Conservation (phyloP, 2,113 vertebrate species). For the Amphiprion ocellaris region DNA sequence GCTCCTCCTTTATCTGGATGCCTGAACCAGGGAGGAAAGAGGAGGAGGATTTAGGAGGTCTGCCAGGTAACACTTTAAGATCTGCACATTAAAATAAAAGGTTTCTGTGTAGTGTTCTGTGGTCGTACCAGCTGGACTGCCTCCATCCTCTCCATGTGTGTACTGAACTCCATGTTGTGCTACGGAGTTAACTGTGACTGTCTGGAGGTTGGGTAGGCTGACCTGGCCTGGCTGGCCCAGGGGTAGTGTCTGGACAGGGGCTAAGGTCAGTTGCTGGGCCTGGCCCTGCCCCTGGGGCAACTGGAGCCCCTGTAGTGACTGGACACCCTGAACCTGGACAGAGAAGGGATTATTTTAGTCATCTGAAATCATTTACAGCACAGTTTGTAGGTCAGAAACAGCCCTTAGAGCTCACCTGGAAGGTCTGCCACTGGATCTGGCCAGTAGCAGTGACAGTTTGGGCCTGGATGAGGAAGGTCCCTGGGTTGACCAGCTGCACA, state of each 20-base stretch:
- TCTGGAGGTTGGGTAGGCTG: constrained; percentile 97
- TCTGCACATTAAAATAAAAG: not conserved
- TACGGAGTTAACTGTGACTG: constrained; percentile 97
- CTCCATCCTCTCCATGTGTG: constrained; percentile 78
- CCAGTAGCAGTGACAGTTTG: constrained; percentile 97
- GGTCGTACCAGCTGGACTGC: constrained; percentile 90
- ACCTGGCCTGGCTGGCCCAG: constrained; percentile 93
- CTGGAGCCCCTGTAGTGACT: constrained; percentile 98
- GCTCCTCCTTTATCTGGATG: constrained; percentile 98
- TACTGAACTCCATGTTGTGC: constrained; percentile 92
- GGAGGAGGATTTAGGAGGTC: not conserved
- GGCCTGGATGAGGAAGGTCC: constrained; percentile 98
- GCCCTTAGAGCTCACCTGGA: constrained; percentile 84
- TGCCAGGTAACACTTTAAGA: not conserved
- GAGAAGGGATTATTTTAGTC: not conserved
- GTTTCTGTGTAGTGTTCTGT: not conserved
- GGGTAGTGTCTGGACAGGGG: constrained; percentile 96
- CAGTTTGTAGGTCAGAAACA: not conserved
- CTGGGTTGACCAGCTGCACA: constrained; percentile 97
- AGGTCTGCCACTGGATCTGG: constrained; percentile 99
- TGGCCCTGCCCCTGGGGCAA: constrained; percentile 88
- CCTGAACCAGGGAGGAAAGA: constrained; percentile 80
- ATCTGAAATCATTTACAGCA: not conserved
- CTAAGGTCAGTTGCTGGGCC: constrained; percentile 95
- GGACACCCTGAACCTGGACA: constrained; percentile 93